Conservation (phyloP, 2,888 invertebrate genomes). For the Caprella mutica region DNA sequence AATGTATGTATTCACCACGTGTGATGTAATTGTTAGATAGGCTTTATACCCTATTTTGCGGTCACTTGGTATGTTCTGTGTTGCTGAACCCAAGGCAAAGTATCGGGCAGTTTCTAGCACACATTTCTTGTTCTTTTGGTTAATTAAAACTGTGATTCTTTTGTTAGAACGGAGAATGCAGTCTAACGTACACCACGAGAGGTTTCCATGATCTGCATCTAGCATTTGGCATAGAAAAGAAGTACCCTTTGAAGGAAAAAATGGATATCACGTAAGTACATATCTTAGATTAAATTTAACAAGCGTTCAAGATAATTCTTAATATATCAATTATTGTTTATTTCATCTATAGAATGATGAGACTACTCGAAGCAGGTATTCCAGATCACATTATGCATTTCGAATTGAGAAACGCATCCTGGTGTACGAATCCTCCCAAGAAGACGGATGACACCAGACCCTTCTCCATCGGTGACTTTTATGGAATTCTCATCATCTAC, state of each 20-base stretch:
- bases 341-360: background rate
- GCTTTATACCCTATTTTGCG: no score
- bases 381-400: constrained; percentile 1
- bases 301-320: background rate
- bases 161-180: background rate
- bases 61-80: no score
- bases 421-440: constrained; percentile 1
- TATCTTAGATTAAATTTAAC: background rate
- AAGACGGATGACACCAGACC: background rate
- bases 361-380: background rate
- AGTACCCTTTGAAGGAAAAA: background rate
- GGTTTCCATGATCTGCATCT: constrained; percentile 6
- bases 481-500: background rate
- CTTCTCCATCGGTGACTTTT: background rate
- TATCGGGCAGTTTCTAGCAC: no score
- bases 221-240: background rate
- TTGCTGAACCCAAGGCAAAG: no score
- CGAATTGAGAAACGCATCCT: background rate
- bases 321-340: background rate
- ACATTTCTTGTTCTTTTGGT: no score
- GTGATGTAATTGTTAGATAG: no score
- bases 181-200: background rate
- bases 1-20: no score
- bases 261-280: constrained; percentile 2
- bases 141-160: no score